These are phyloP conservation scores for Trichosurus vulpecula DNA, from an alignment of 2,797 vertebrate species.

Conservation along the genomic window DNA sequence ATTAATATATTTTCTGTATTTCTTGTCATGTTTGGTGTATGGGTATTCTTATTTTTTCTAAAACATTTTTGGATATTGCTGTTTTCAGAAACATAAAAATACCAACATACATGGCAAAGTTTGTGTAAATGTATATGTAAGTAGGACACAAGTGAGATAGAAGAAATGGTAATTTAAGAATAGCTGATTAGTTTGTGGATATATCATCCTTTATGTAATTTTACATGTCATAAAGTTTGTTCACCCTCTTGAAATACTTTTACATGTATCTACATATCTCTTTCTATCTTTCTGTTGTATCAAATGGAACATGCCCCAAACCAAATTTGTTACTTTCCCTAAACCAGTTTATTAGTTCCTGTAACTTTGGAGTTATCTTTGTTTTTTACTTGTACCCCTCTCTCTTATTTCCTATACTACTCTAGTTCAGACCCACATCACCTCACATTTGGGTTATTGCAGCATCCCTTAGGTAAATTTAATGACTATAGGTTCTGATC, in stretches of 20 bases:
- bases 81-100: conserved; percentile 43
- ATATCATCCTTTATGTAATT: conserved; percentile 26
- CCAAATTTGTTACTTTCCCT: conserved; percentile 18
- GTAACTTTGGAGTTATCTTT: conserved; percentile 26
- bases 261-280: background rate
- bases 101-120: conserved; percentile 1
- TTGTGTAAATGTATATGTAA: background rate
- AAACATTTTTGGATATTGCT: conserved; percentile 4
- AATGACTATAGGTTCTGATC: background rate
- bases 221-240: conserved; percentile 16
- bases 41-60: background rate
- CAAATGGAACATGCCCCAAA: conserved; percentile 24
- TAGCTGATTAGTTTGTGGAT: conserved; percentile 3
- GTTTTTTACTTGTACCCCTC: conserved; percentile 4
- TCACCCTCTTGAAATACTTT: conserved; percentile 24
- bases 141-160: background rate
- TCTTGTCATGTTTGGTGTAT: conserved; percentile 9
- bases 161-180: background rate
- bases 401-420: background rate
- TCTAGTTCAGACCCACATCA: background rate
- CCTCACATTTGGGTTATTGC: conserved; percentile 34
- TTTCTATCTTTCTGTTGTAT: conserved; percentile 1
- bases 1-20: conserved; percentile 22
- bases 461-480: background rate
- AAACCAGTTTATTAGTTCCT: too few species aligned